Evolutionary conservation across 2,113 vertebrate genomes (phyloP).

Genomic region (Patagioenas fasciata): DNA sequence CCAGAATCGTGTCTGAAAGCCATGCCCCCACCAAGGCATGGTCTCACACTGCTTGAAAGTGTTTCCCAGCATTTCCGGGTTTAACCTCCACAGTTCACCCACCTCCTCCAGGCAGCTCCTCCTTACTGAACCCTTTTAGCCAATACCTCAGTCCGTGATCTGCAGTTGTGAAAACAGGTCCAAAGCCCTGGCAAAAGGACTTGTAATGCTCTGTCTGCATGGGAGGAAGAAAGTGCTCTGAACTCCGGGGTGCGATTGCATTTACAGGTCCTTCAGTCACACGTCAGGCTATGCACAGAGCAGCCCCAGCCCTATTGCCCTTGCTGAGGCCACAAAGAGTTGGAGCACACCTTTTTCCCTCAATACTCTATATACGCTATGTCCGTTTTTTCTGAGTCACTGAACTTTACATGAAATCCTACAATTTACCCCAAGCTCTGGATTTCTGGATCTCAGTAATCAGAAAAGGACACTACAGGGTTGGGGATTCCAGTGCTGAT

Average conservation of each 20-base stretch:
- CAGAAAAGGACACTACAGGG: not conserved
- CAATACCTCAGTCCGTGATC: not conserved
- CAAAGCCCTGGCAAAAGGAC: not conserved
- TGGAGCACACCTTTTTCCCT: not conserved
- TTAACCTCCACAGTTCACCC: not conserved
- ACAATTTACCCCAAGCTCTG: not conserved
- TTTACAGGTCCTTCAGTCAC: not conserved
- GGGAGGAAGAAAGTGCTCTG: not conserved
- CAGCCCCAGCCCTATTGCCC: not conserved
- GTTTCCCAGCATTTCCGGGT: not conserved
- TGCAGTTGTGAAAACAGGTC: not conserved
- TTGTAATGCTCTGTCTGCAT: not conserved
- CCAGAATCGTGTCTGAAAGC: not conserved
- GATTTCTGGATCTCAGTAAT: not conserved
- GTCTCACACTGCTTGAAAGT: not conserved
- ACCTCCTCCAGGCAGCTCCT: not conserved
- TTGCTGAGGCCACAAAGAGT: not conserved
- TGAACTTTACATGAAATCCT: not conserved
- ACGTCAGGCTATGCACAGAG: not conserved
- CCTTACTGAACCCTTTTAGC: not conserved
- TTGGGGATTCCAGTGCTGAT: not conserved
- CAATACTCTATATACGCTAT: not conserved
- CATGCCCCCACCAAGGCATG: not conserved
- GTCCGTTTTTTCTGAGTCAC: not conserved
- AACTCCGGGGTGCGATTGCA: not conserved